phyloP scores from a whole-genome alignment of 2,888 invertebrate genomes.

The Drosophila hawaiiensis region DNA sequence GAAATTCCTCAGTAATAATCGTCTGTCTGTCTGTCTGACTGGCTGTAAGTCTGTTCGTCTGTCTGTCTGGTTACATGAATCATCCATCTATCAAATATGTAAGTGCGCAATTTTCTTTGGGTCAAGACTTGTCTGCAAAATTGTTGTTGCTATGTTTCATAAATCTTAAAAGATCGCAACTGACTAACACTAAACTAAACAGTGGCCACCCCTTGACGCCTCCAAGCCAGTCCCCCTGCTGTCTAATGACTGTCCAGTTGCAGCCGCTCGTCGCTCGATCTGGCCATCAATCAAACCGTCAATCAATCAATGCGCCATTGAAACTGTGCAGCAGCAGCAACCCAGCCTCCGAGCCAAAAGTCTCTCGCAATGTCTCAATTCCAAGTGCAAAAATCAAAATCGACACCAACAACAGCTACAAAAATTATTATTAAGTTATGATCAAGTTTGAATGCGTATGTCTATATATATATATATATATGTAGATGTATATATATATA shows the following conservation, averaged over 20 bases:
- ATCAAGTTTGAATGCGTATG: conserved; percentile 43
- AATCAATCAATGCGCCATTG: conserved; percentile 71
- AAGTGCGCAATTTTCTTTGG: conserved; percentile 39
- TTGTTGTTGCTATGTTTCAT: conserved; percentile 16
- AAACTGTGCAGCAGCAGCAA: conserved; percentile 49
- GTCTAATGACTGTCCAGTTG: conserved; percentile 54
- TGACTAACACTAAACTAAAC: neutral
- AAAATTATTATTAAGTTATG: conserved; percentile 65
- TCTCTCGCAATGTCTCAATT: conserved; percentile 30
- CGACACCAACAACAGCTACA: conserved; percentile 10
- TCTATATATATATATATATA: neutral
- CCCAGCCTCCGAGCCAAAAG: conserved; percentile 29
- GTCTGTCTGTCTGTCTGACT: neutral
- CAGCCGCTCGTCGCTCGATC: conserved; percentile 42
- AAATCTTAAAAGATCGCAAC: conserved; percentile 20
- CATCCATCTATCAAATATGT: neutral
- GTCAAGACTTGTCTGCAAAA: conserved; percentile 34
- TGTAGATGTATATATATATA: neutral
- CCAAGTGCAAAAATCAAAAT: conserved; percentile 35
- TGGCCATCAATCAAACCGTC: conserved; percentile 48
- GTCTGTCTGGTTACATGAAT: conserved; percentile 3
- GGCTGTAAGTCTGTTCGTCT: neutral
- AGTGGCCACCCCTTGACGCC: neutral
- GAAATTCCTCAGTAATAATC: neutral
- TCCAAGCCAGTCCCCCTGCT: conserved; percentile 23